Conservation (phyloP, 2,113 vertebrate species). For the Scomber scombrus region DNA sequence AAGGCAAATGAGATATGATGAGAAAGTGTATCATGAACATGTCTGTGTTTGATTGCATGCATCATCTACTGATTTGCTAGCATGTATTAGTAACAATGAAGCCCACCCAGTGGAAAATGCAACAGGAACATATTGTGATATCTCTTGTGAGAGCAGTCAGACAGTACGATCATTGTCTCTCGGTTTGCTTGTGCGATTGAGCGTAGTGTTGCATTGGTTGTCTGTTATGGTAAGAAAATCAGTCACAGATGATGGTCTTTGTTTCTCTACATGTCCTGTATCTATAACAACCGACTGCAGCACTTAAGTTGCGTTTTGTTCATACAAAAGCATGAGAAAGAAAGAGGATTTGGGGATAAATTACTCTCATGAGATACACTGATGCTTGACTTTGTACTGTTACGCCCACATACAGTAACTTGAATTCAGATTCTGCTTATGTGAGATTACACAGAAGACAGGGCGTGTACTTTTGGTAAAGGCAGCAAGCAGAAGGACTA, state of each 20-base stretch:
- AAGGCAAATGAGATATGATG: conserved; percentile 1
- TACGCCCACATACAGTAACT: conserved; percentile 30
- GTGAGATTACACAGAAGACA: conserved; percentile 27
- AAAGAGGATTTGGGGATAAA: conserved; percentile 8
- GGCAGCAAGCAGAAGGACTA: neutral
- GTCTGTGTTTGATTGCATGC: conserved; percentile 20
- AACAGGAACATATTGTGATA: conserved; percentile 32
- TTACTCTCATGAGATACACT: neutral
- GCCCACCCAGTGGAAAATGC: conserved; percentile 31
- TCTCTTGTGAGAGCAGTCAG: conserved; percentile 31
- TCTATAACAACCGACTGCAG: neutral
- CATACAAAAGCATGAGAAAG: no score
- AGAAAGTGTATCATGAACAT: conserved; percentile 23
- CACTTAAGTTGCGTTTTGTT: no score
- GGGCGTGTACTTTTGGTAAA: conserved; percentile 23
- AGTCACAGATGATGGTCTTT: neutral
- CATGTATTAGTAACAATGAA: conserved; percentile 8
- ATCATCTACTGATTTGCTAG: conserved; percentile 35
- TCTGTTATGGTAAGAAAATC: conserved; percentile 7
- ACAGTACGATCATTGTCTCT: conserved; percentile 59
- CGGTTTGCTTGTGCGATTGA: conserved; percentile 24
- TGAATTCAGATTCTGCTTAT: conserved; percentile 23
- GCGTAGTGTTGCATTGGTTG: neutral
- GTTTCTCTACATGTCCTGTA: neutral
- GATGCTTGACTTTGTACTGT: conserved; percentile 11